Conservation (phyloP, 2,113 vertebrate species). For the Lophochroa leadbeateri region DNA sequence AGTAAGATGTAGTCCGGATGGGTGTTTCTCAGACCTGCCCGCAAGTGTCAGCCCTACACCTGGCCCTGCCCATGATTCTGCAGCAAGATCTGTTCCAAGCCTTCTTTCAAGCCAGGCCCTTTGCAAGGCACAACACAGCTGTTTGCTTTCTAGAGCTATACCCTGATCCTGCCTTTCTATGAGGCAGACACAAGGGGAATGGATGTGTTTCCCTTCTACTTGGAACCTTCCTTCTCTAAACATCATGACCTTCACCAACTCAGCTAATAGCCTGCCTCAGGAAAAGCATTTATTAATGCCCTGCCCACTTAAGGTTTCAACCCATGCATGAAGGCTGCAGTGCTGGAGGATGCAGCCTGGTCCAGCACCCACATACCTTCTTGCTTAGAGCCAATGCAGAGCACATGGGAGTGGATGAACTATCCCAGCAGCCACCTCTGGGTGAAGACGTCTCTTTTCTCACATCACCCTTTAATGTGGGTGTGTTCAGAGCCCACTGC, state of each 20-base stretch:
- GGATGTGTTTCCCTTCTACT: neutral
- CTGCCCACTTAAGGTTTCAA: neutral
- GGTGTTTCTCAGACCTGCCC: neutral
- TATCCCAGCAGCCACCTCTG: neutral
- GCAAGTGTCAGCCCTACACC: neutral
- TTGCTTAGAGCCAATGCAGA: neutral
- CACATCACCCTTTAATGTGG: neutral
- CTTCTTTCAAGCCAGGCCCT: neutral
- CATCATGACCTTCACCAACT: neutral
- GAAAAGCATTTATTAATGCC: neutral
- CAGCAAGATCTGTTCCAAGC: neutral
- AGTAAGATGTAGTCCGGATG: neutral
- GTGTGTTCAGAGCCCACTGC: neutral
- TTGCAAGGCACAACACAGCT: neutral
- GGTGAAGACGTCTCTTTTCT: neutral
- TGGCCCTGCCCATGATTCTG: neutral
- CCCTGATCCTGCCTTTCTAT: neutral
- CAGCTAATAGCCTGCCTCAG: neutral
- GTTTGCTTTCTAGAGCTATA: neutral
- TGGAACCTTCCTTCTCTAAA: neutral
- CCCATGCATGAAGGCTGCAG: neutral
- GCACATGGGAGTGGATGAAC: neutral
- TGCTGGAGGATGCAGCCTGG: neutral
- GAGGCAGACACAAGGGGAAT: neutral
- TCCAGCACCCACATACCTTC: rapidly evolving